These are phyloP conservation scores for Anagrus nilaparvatae DNA, from an alignment of 1,140 invertebrate species.

Conservation along the genomic window DNA sequence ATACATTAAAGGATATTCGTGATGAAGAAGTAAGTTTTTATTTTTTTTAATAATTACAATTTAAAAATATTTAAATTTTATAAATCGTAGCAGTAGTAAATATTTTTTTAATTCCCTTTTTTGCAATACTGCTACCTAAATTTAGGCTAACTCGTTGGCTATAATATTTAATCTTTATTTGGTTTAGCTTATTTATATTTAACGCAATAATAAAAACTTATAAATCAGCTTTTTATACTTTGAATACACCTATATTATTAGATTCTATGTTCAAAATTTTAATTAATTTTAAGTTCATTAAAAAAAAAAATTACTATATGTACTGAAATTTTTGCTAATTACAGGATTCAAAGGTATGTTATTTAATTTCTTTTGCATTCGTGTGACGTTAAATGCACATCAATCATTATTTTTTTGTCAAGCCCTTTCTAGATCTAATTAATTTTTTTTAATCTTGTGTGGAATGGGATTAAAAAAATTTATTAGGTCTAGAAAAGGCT, in stretches of 20 bases:
- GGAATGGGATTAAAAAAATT: no score
- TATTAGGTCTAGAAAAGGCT: no score
- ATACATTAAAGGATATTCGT: conserved; percentile 93
- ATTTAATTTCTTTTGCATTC: conserved; percentile 32
- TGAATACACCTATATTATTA: no score
- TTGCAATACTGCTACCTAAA: conserved; percentile 12
- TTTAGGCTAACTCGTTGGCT: no score
- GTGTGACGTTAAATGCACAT: conserved; percentile 10
- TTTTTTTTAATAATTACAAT: conserved; percentile 3
- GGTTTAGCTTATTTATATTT: no score
- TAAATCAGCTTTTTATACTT: no score
- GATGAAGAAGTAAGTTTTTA: conserved; percentile 81
- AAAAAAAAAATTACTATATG: conserved; percentile 12
- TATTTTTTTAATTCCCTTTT: conserved; percentile 5
- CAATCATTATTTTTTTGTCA: not conserved
- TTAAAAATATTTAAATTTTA: conserved; percentile 1
- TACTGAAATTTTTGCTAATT: conserved; percentile 39
- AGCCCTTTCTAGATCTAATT: no score
- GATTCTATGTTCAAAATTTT: conserved; percentile 3
- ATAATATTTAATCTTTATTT: no score
- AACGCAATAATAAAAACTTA: no score
- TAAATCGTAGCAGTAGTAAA: not conserved
- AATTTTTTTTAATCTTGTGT: no score
- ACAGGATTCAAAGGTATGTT: conserved; percentile 56
- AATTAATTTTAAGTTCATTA: conserved; percentile 1